These are phyloP conservation scores for Omphaloscelis lunosa DNA, from an alignment of 2,888 invertebrate species.

Conservation along the genomic window DNA sequence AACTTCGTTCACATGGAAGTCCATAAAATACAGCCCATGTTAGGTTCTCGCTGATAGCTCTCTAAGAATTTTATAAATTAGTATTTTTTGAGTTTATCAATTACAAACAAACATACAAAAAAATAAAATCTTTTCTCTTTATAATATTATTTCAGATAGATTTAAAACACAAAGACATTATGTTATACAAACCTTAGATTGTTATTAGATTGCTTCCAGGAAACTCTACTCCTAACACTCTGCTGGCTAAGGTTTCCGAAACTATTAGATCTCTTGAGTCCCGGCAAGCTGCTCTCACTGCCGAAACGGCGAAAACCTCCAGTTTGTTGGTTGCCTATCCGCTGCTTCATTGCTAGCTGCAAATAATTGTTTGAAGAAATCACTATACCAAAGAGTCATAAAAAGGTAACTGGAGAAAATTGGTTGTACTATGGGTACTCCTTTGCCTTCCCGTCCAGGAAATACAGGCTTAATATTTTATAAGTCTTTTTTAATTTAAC, in stretches of 20 bases:
- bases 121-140: no score
- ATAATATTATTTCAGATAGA: no score
- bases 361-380: conserved; percentile 34
- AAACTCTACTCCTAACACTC: conserved; percentile 71
- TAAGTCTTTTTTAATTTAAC: background rate
- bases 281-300: conserved; percentile 78
- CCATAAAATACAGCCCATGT: no score
- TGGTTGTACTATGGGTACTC: no score
- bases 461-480: background rate
- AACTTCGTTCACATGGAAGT: no score
- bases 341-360: conserved; percentile 75
- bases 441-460: background rate
- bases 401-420: background rate
- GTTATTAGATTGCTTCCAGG: conserved; percentile 79
- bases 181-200: conserved; percentile 76
- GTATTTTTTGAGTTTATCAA: no score
- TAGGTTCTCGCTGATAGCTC: no score
- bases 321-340: conserved; percentile 70
- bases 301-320: conserved; percentile 75
- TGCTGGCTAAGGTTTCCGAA: conserved; percentile 75
- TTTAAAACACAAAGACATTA: background rate
- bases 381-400: background rate
- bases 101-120: no score
- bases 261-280: conserved; percentile 77
- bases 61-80: no score